A percentile compares a stretch with the other conserved stretches of the same genome.
Conservation (phyloP, 2,797 vertebrate species). For the Odontamblyopus rebecca region DNA sequence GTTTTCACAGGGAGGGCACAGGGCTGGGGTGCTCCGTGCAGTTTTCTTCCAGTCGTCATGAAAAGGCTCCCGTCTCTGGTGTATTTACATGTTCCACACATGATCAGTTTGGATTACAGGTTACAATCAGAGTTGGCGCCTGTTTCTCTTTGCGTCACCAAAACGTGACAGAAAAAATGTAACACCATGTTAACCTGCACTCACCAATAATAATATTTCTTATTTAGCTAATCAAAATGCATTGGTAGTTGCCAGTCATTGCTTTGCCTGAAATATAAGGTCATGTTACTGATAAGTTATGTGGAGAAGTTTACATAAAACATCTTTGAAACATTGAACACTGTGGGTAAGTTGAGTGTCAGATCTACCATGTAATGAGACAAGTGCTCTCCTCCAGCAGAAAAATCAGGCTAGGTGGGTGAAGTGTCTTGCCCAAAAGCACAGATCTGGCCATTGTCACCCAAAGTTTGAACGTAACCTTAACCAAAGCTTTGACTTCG, state of each 20-base stretch:
- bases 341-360: no score
- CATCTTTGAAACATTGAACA: no score
- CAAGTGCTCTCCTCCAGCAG: no score
- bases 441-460: no score
- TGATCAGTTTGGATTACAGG: constrained; percentile 16
- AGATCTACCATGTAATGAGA: no score
- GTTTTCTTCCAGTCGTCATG: background rate
- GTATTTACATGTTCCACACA: constrained; percentile 1
- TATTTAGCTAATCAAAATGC: no score
- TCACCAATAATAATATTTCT: background rate
- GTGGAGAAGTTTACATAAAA: no score
- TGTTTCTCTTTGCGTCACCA: background rate
- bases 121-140: background rate
- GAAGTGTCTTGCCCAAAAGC: no score
- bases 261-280: no score
- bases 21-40: background rate
- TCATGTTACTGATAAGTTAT: no score
- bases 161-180: constrained; percentile 6
- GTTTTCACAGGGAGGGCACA: constrained; percentile 4
- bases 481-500: background rate
- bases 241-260: no score
- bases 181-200: background rate
- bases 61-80: constrained; percentile 13
- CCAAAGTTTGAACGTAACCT: background rate
- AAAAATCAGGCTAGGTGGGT: no score